Evolutionary conservation across 2,113 vertebrate genomes (phyloP), one percentile per base, ranked within the genome.

Genomic region (Probosciger aterrimus): DNA sequence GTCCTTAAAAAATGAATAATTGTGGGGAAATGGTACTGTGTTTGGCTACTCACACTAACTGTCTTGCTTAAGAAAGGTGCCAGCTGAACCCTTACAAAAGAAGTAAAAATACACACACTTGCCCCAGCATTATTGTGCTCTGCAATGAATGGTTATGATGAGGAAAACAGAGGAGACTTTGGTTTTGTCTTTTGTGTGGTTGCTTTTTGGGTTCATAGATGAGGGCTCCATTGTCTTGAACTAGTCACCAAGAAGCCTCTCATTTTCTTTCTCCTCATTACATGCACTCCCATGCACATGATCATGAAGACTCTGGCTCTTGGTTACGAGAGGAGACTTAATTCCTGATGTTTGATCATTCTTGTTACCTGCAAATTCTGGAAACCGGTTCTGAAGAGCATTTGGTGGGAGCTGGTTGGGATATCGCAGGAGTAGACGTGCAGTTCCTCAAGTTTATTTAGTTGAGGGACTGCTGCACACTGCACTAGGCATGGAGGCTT

Each of bases 231-330:
- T 86, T 28, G 3, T 59, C 68, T 80, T 55, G 20, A 83, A 27
- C 75, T 46, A 83, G 39, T 49, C 35, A 28, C 30, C 31, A 31
- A 46, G 81, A 73, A 89, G 37, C 28, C 28, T 79, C 64, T 82
- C 4, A 2, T 35, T 85, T 75, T 63, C 46, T 57, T 71, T 27
- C 35, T 77, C 35, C 27, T 73, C 2, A 1, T 53, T 70, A 37
- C 49, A 76, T 1, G 70, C 50, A n/a, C 50, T 47, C 27, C 35
- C 1, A 0, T 39, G 44, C 33, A 37, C 7, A 1, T 37, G 35
- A 74, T 44, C 55, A 35, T 0, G 0, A 59, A 75, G 60, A 23
- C 8, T 43, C 28, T 0, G 0, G n/a, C 39, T 88, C 85, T 46
- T 71, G 73, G 35, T 79, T 81, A 39, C 1, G 7, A 87, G 41